These are phyloP conservation scores for Zelleria hepariella DNA, from an alignment of 2,888 invertebrate genomes.

Conservation along the genomic window DNA sequence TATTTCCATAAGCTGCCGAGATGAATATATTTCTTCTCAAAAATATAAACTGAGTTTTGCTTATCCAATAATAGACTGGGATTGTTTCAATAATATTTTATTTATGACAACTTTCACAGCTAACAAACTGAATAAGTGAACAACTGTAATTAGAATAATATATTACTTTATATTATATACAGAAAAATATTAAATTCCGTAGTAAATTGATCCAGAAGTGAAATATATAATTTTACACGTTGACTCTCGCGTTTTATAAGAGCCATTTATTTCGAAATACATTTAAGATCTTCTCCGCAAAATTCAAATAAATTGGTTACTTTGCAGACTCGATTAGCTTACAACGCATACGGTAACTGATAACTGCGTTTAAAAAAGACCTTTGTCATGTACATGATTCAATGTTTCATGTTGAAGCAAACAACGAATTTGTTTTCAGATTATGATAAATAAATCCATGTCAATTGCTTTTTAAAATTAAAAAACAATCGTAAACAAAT, in stretches of 20 bases:
- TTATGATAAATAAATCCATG: neutral
- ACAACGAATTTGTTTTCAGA: neutral
- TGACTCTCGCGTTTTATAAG: too few species aligned
- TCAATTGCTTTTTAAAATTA: neutral
- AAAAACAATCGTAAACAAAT: neutral
- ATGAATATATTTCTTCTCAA: neutral
- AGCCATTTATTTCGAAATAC: too few species aligned
- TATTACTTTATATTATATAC: neutral
- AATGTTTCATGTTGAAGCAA: neutral
- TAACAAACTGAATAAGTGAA: conserved; percentile 10
- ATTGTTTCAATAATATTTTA: conserved; percentile 16
- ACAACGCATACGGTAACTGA: neutral
- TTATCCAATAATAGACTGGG: neutral
- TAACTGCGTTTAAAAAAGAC: neutral
- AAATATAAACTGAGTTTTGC: neutral
- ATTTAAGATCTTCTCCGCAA: too few species aligned
- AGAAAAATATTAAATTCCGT: too few species aligned
- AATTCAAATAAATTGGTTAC: too few species aligned
- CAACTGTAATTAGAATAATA: conserved; percentile 4
- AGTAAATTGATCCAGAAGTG: too few species aligned
- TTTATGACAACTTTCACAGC: conserved; percentile 25
- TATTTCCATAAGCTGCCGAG: conserved; percentile 21
- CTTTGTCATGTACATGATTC: too few species aligned
- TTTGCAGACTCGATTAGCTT: conserved; percentile 3
- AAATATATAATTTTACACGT: too few species aligned